These are phyloP conservation scores for Heteromurus nitidus DNA, from an alignment of 2,888 invertebrate genomes.

Conservation along the genomic window DNA sequence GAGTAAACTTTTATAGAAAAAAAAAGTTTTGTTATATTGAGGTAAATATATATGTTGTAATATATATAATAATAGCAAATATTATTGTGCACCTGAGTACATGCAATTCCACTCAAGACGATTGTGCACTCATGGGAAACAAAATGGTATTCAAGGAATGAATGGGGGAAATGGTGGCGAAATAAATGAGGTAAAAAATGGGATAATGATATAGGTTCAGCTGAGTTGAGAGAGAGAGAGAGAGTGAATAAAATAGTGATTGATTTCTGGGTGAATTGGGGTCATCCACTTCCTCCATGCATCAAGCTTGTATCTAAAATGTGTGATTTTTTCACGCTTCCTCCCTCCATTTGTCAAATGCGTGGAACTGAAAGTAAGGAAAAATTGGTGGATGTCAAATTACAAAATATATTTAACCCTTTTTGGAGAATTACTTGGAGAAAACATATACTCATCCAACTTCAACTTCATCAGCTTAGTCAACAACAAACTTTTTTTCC, in stretches of 20 bases:
- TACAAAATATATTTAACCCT: too few relatives aligned
- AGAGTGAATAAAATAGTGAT: slow-evolving; percentile 32
- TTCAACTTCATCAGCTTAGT: too few relatives aligned
- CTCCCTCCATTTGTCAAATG: too few relatives aligned
- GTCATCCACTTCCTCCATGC: slow-evolving; percentile 40
- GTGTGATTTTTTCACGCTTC: not conserved
- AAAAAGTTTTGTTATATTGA: too few relatives aligned
- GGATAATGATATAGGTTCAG: too few relatives aligned
- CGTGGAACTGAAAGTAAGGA: too few relatives aligned
- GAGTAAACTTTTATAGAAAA: too few relatives aligned
- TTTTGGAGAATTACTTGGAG: too few relatives aligned
- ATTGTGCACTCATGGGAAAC: not conserved
- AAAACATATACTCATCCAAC: not conserved
- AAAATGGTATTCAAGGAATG: not conserved
- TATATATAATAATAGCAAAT: too few relatives aligned
- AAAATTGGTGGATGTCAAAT: too few relatives aligned
- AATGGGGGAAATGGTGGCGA: not conserved
- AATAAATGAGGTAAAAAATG: not conserved
- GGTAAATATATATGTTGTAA: too few relatives aligned
- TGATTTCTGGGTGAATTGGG: slow-evolving; percentile 37
- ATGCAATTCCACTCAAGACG: not conserved
- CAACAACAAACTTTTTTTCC: not conserved
- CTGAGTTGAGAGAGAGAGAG: slow-evolving; percentile 27
- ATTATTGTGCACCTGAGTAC: not conserved
- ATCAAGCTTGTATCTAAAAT: slow-evolving; percentile 22